These are phyloP conservation scores for Coreius guichenoti DNA, from an alignment of 2,797 vertebrate genomes.

Conservation along the genomic window DNA sequence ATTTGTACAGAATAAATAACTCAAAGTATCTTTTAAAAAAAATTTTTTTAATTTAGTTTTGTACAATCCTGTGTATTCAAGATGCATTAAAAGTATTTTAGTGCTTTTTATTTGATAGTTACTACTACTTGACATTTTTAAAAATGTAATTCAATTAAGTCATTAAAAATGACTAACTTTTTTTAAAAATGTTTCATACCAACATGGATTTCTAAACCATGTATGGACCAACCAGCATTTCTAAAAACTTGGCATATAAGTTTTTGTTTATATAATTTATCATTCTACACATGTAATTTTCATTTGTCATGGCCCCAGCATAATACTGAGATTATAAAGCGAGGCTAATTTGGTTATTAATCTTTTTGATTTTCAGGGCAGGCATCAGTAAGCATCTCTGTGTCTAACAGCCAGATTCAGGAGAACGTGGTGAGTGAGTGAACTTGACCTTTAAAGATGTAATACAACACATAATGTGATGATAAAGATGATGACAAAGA, in stretches of 20 bases:
- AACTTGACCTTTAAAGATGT: conserved; percentile 6
- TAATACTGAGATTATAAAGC: not conserved
- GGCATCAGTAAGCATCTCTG: conserved; percentile 89
- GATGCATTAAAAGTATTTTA: too few species aligned
- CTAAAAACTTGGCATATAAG: not conserved
- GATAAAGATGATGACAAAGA: conserved; percentile 14
- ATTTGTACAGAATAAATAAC: too few species aligned
- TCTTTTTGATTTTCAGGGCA: conserved; percentile 78
- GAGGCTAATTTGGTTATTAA: conserved; percentile 10
- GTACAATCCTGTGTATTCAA: too few species aligned
- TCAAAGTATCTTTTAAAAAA: not conserved
- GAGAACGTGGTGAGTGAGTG: conserved; percentile 83
- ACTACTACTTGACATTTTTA: not conserved
- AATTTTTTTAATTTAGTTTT: too few species aligned
- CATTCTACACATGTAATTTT: not conserved
- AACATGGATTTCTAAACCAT: not conserved
- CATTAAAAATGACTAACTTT: not conserved
- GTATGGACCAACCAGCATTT: not conserved
- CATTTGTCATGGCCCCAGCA: not conserved
- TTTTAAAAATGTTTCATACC: not conserved
- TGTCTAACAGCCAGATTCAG: conserved; percentile 91
- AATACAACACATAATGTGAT: not conserved
- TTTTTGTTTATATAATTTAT: not conserved
- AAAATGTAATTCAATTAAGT: not conserved
- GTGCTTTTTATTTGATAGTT: too few species aligned